These are phyloP conservation scores for Magallana angulata DNA, from an alignment of 1,140 invertebrate species.

Conservation along the genomic window DNA sequence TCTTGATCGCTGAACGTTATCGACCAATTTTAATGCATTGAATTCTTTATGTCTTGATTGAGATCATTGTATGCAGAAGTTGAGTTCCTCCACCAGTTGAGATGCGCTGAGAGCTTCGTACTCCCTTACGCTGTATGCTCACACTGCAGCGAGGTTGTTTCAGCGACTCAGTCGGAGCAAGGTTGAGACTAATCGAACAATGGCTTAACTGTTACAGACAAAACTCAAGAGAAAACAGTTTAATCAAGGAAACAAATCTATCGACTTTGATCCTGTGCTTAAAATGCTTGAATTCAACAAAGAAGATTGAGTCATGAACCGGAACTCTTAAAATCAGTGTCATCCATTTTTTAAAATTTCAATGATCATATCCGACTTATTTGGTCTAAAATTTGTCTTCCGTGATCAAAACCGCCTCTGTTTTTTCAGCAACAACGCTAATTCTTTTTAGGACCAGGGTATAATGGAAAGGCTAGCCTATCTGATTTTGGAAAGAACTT, in stretches of 20 bases:
- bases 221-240: neutral
- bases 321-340: constrained; percentile 13
- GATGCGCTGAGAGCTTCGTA: constrained; percentile 16
- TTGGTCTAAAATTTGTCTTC: neutral
- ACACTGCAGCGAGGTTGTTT: neutral
- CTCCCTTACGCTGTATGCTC: neutral
- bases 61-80: neutral
- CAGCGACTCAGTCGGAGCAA: neutral
- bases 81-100: neutral
- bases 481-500: neutral
- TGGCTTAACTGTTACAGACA: neutral
- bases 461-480: neutral
- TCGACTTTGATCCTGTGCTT: neutral
- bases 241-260: constrained; percentile 34
- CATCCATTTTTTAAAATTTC: neutral
- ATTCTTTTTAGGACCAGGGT: neutral
- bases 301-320: constrained; percentile 10
- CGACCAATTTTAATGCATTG: constrained; percentile 23
- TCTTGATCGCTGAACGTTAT: constrained; percentile 22
- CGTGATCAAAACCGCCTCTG: neutral
- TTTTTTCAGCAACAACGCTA: too few relatives aligned
- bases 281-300: neutral
- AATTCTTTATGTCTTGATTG: constrained; percentile 6
- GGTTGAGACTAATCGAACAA: neutral
- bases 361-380: neutral